Percentiles rank a stretch among this genome's conserved stretches.
These are phyloP conservation scores for Athene noctua DNA, from an alignment of 2,113 vertebrate species.

Conservation along the genomic window DNA sequence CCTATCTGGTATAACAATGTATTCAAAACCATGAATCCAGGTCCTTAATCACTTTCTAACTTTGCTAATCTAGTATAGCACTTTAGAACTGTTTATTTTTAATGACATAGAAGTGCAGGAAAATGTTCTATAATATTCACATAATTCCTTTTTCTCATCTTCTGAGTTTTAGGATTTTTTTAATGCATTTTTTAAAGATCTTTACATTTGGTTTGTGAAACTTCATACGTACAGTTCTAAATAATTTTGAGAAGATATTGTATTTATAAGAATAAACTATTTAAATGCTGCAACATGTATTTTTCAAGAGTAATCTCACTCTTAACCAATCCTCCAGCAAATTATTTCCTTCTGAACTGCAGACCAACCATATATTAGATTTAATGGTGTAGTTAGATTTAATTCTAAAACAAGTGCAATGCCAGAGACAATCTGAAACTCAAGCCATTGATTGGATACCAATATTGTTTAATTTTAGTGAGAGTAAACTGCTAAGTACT, in stretches of 20 bases:
- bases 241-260: not conserved
- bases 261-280: not conserved
- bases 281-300: not conserved
- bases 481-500: conserved; percentile 23
- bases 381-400: conserved; percentile 1
- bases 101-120: not conserved
- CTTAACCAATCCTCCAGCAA: not conserved
- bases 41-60: not conserved
- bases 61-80: not conserved
- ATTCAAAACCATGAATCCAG: not conserved
- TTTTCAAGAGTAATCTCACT: not conserved
- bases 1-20: not conserved
- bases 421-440: conserved; percentile 41
- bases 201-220: not conserved
- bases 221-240: not conserved
- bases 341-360: not conserved
- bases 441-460: conserved; percentile 9
- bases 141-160: not conserved
- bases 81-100: not conserved
- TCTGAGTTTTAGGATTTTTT: not conserved
- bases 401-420: conserved; percentile 1
- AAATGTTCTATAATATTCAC: not conserved
- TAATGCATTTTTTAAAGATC: not conserved
- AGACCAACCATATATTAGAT: not conserved
- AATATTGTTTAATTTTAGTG: conserved; percentile 51